phyloP scores from a whole-genome alignment of 2,797 vertebrate genomes.

The Urocyon cinereoargenteus region DNA sequence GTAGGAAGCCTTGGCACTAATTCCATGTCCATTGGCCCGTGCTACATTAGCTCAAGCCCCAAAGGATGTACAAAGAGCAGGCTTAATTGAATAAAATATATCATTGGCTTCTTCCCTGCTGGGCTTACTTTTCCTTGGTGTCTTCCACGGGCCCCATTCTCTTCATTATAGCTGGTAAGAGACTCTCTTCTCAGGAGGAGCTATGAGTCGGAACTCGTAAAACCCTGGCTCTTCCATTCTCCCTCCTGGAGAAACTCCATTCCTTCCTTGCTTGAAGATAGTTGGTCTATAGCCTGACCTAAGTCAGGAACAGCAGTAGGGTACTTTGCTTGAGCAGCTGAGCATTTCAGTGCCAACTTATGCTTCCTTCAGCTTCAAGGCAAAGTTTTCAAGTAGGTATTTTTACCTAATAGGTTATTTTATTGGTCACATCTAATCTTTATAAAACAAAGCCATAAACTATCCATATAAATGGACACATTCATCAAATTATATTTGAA shows the following conservation, averaged over 20 bases:
- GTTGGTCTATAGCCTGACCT: background rate
- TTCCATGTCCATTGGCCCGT: background rate
- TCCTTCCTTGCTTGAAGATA: background rate
- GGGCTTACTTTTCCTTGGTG: slow-evolving; percentile 17
- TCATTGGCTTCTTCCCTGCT: slow-evolving; percentile 43
- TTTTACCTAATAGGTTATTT: background rate
- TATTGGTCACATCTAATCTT: background rate
- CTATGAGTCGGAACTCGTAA: background rate
- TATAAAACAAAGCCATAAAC: background rate
- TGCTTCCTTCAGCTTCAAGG: background rate
- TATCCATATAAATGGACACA: background rate
- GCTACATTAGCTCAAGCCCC: slow-evolving; percentile 61
- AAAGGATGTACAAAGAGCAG: slow-evolving; percentile 57
- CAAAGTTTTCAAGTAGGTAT: background rate
- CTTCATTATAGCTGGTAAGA: slow-evolving; percentile 13
- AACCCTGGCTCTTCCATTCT: background rate
- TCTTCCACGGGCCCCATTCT: accelerated
- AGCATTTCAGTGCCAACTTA: background rate
- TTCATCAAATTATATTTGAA: background rate
- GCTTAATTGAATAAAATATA: slow-evolving; percentile 75
- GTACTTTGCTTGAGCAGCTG: background rate
- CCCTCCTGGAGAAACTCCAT: background rate
- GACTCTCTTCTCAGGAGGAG: background rate
- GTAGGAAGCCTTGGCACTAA: slow-evolving; percentile 9
- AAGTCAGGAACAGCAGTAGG: background rate